A percentile compares a stretch with the other conserved stretches of the same genome.
Evolutionary conservation across 2,797 vertebrate genomes (phyloP).

Genomic region (Halcyon leucocephala): DNA sequence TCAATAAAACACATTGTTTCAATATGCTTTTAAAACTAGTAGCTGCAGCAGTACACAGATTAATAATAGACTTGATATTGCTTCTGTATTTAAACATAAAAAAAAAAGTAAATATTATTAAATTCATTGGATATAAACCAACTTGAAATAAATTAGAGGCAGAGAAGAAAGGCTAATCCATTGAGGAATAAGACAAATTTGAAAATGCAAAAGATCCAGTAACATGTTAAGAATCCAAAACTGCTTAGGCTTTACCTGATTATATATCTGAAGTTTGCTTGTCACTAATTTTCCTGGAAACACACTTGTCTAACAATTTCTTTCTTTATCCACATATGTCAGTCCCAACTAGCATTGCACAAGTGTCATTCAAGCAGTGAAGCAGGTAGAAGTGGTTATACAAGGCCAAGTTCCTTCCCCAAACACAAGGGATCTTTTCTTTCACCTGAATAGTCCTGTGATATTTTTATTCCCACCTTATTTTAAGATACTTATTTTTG

Average conservation of each 20-base stretch:
- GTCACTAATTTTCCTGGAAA: background rate
- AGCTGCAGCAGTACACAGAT: background rate
- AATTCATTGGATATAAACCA: background rate
- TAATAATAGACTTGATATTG: background rate
- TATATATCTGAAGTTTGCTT: background rate
- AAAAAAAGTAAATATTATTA: background rate
- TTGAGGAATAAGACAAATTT: background rate
- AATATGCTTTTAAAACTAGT: background rate
- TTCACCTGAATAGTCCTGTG: background rate
- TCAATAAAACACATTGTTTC: background rate
- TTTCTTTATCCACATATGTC: background rate
- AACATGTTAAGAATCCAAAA: background rate
- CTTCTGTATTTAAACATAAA: background rate
- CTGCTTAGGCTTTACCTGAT: background rate
- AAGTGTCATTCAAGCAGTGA: background rate
- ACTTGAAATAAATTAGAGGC: background rate
- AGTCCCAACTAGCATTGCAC: background rate
- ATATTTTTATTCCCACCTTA: background rate
- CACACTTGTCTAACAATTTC: background rate
- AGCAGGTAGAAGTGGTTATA: background rate
- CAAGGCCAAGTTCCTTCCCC: background rate
- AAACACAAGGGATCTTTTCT: background rate
- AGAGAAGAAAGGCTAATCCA: background rate
- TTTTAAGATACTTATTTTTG: background rate
- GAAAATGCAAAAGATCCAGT: background rate